Conservation (phyloP, 1,140 invertebrate species). For the Hyposmocoma kahamanoa region DNA sequence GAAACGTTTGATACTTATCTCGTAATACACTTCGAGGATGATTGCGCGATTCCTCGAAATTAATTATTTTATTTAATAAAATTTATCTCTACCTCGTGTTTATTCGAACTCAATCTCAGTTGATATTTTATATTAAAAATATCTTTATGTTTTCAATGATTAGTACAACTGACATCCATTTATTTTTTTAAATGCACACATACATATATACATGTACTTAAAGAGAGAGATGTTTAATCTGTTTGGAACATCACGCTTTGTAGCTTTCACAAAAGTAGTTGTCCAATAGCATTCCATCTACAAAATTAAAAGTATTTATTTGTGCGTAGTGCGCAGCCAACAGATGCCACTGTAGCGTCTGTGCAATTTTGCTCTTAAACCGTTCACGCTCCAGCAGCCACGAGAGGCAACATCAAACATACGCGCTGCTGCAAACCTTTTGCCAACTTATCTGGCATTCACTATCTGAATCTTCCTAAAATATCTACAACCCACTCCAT, state of each 20-base stretch:
- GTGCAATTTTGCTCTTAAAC: conserved; percentile 64
- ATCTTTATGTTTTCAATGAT: no score
- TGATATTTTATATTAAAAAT: no score
- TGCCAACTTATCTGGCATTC: conserved; percentile 69
- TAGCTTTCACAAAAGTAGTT: conserved; percentile 26
- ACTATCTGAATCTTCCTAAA: conserved; percentile 62
- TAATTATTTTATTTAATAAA: conserved; percentile 42
- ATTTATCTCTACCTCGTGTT: neutral
- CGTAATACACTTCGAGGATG: conserved; percentile 65
- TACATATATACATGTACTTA: no score
- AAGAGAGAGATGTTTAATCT: conserved; percentile 1
- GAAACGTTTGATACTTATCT: conserved; percentile 73
- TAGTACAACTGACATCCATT: no score
- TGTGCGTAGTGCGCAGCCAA: conserved; percentile 56
- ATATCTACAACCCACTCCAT: conserved; percentile 56
- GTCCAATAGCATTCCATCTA: conserved; percentile 55
- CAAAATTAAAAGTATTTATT: conserved; percentile 69
- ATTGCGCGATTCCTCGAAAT: conserved; percentile 58
- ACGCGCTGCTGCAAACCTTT: conserved; percentile 62
- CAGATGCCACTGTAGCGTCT: conserved; percentile 64
- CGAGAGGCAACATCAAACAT: conserved; percentile 70
- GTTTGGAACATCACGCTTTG: conserved; percentile 6
- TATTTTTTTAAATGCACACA: no score
- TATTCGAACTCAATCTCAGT: neutral
- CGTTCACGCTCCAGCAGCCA: conserved; percentile 65